These are phyloP conservation scores for Drosophila subpulchrella DNA, from an alignment of 1,140 invertebrate genomes.

Conservation along the genomic window DNA sequence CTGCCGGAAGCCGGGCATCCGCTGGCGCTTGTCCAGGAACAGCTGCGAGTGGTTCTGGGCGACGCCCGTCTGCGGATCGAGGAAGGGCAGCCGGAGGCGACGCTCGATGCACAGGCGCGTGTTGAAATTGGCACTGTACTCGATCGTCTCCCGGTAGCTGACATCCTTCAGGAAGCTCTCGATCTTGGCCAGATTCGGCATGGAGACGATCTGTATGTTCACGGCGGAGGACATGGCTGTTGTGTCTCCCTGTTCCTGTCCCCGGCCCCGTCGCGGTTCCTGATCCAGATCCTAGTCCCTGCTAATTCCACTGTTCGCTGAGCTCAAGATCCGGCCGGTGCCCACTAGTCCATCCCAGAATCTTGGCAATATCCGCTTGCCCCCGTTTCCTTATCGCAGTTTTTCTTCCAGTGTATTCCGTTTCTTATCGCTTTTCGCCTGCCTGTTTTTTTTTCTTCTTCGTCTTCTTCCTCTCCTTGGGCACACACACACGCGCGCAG, in stretches of 20 bases:
- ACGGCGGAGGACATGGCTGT: constrained; percentile 82
- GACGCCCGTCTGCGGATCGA: constrained; percentile 98
- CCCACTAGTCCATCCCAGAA: constrained; percentile 35
- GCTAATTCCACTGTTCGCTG: constrained; percentile 8
- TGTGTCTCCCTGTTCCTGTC: not conserved
- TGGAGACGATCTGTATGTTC: constrained; percentile 89
- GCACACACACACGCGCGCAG: constrained; percentile 13
- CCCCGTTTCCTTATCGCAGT: not conserved
- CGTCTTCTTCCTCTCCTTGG: constrained; percentile 12
- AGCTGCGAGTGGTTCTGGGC: constrained; percentile 97
- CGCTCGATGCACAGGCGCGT: constrained; percentile 95
- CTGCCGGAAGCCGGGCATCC: constrained; percentile 94
- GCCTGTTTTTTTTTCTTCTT: constrained; percentile 35
- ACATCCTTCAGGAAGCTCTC: constrained; percentile 95
- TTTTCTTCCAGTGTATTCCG: constrained; percentile 24
- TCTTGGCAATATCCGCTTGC: constrained; percentile 17
- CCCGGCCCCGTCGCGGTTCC: not conserved
- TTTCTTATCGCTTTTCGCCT: constrained; percentile 49
- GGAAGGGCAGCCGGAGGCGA: constrained; percentile 95
- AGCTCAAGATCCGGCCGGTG: not conserved
- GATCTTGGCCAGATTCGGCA: constrained; percentile 90
- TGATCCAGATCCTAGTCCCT: not conserved
- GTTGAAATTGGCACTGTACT: constrained; percentile 97
- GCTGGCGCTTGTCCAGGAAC: constrained; percentile 94
- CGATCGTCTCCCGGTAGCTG: constrained; percentile 95